A percentile compares a stretch with the other conserved stretches of the same genome.
phyloP scores from a whole-genome alignment of 1,140 invertebrate genomes.

The Drosophila orena region DNA sequence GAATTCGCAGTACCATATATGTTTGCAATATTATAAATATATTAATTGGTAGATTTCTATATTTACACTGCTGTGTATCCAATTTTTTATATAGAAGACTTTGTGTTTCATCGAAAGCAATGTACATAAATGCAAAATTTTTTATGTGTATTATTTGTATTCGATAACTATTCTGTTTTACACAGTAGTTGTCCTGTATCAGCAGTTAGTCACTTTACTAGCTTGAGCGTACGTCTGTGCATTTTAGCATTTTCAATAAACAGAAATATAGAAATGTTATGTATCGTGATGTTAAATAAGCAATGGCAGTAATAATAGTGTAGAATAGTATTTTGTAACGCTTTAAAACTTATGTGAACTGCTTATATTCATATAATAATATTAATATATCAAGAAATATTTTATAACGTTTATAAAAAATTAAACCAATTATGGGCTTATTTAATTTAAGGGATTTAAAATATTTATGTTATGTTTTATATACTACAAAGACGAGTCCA shows the following conservation, averaged over 20 bases:
- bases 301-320: slow-evolving; percentile 57
- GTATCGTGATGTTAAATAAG: slow-evolving; percentile 43
- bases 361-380: slow-evolving; percentile 33
- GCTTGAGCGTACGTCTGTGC: slow-evolving; percentile 45
- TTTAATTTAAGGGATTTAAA: background rate
- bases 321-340: slow-evolving; percentile 69
- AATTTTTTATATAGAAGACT: background rate
- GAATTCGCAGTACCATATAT: slow-evolving; percentile 27
- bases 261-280: slow-evolving; percentile 33
- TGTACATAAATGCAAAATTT: slow-evolving; percentile 27
- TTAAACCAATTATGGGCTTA: background rate
- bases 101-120: slow-evolving; percentile 37
- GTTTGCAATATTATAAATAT: slow-evolving; percentile 69
- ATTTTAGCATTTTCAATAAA: slow-evolving; percentile 63
- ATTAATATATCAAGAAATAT: slow-evolving; percentile 45
- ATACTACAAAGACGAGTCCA: too few relatives aligned
- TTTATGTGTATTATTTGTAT: slow-evolving; percentile 10
- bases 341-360: slow-evolving; percentile 54
- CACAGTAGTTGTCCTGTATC: background rate
- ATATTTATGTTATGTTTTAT: too few relatives aligned
- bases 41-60: slow-evolving; percentile 21
- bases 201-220: slow-evolving; percentile 20
- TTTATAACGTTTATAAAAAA: slow-evolving; percentile 36
- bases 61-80: slow-evolving; percentile 11
- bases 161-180: background rate